These are phyloP conservation scores for Zaprionus taronus DNA, from an alignment of 1,140 invertebrate species.

Conservation along the genomic window DNA sequence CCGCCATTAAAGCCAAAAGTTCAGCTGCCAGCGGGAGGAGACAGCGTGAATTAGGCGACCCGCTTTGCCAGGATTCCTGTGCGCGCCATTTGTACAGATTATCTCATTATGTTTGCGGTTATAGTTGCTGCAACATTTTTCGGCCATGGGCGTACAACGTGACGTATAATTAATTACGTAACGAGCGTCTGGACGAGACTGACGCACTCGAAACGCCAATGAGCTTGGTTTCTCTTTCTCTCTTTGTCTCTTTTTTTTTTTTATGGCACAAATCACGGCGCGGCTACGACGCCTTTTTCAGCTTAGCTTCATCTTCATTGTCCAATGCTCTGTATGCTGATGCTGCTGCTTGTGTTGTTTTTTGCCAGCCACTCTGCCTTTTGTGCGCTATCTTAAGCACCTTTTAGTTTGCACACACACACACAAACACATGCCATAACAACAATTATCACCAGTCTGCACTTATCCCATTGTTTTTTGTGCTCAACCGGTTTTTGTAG, in stretches of 20 bases:
- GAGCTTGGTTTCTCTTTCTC: slow-evolving; percentile 19
- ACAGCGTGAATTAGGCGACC: slow-evolving; percentile 15
- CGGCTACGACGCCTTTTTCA: slow-evolving; percentile 43
- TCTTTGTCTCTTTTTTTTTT: neutral
- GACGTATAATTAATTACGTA: slow-evolving; percentile 81
- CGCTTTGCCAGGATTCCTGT: slow-evolving; percentile 24
- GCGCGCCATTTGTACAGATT: slow-evolving; percentile 76
- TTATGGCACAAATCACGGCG: slow-evolving; percentile 28
- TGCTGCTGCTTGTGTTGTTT: slow-evolving; percentile 7
- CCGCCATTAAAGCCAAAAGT: slow-evolving; percentile 80
- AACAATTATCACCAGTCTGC: slow-evolving; percentile 56
- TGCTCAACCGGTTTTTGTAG: slow-evolving; percentile 12
- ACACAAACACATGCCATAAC: slow-evolving; percentile 13
- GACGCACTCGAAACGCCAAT: slow-evolving; percentile 53
- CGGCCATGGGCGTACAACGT: slow-evolving; percentile 69
- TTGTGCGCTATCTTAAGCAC: slow-evolving; percentile 53
- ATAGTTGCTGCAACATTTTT: slow-evolving; percentile 53
- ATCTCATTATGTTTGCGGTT: slow-evolving; percentile 78
- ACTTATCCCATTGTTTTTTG: slow-evolving; percentile 33
- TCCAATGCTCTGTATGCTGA: slow-evolving; percentile 4
- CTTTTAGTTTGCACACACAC: slow-evolving; percentile 31
- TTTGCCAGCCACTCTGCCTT: slow-evolving; percentile 19
- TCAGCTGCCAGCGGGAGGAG: slow-evolving; percentile 32
- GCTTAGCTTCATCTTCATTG: slow-evolving; percentile 22
- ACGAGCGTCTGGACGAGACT: slow-evolving; percentile 67